Evolutionary conservation across 2,797 vertebrate genomes (phyloP).

Genomic region (Enteromius treurensis): DNA sequence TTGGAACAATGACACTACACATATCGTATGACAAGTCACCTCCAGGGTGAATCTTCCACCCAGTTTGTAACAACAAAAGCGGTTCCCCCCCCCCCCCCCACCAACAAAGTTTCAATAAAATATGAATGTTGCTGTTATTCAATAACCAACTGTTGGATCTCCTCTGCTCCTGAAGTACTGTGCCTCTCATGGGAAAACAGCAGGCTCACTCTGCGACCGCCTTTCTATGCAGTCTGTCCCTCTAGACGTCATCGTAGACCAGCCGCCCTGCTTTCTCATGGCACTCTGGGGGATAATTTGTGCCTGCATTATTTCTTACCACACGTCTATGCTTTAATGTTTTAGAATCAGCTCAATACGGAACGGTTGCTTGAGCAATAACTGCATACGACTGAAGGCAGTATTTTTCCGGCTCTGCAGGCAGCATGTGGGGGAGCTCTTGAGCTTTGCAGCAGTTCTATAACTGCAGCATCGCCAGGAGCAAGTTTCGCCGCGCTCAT

Average conservation of each 20-base stretch:
- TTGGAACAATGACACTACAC: conserved; percentile 43
- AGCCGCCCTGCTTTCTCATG: neutral
- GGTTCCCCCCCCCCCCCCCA: neutral
- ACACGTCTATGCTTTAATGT: conserved; percentile 48
- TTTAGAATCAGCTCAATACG: conserved; percentile 57
- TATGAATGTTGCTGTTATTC: conserved; percentile 57
- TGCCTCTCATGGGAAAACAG: conserved; percentile 33
- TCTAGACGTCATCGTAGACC: conserved; percentile 1
- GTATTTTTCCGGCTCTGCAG: conserved; percentile 1
- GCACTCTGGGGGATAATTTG: conserved; percentile 54
- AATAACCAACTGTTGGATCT: conserved; percentile 30
- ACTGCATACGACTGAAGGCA: conserved; percentile 40
- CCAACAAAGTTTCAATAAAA: conserved; percentile 51
- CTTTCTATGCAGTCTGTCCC: neutral
- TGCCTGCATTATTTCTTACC: conserved; percentile 49
- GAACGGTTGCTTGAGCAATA: conserved; percentile 53
- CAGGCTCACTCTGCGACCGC: neutral
- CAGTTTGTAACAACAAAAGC: conserved; percentile 24
- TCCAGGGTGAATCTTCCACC: conserved; percentile 41
- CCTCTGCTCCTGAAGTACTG: conserved; percentile 8
- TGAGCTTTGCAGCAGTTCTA: conserved; percentile 41
- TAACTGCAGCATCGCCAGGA: neutral
- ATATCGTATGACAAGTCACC: conserved; percentile 45
- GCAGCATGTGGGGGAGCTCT: conserved; percentile 57
- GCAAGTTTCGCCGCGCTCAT: conserved; percentile 28